phyloP scores from a whole-genome alignment of 2,113 vertebrate genomes.

The Pachyramphus minor region DNA sequence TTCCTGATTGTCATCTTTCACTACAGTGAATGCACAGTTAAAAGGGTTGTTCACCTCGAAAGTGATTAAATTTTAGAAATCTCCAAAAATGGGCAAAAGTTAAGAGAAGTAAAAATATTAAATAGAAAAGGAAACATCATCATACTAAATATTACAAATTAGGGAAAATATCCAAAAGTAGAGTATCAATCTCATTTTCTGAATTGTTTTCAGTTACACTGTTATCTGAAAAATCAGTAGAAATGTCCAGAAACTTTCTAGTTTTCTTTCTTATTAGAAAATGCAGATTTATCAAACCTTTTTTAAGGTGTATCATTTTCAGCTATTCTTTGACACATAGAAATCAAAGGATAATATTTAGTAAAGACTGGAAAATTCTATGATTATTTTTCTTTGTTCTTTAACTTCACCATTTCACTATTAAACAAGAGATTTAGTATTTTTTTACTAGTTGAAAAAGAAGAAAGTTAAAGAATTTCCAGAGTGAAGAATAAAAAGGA shows the following conservation, averaged over 20 bases:
- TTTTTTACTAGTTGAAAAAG: not conserved
- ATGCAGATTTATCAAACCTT: not conserved
- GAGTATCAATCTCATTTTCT: not conserved
- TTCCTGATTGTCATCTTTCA: not conserved
- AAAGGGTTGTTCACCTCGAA: not conserved
- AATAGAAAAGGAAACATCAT: not conserved
- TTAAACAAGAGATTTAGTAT: not conserved
- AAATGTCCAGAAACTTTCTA: not conserved
- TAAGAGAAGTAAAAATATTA: not conserved
- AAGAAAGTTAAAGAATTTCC: not conserved
- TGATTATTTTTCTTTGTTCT: not conserved
- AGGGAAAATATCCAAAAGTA: not conserved
- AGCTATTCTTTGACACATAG: not conserved
- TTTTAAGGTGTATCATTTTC: not conserved
- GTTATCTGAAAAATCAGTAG: not conserved
- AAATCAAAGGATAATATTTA: not conserved
- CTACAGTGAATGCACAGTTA: not conserved
- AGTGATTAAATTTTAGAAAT: not conserved
- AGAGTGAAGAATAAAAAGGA: not conserved
- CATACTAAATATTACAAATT: not conserved
- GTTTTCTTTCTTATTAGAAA: not conserved
- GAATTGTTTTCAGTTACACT: not conserved
- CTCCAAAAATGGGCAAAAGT: not conserved
- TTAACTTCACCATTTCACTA: not conserved
- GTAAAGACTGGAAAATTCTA: not conserved